Base-by-base conservation (phyloP, 2,888 invertebrate genomes). In the Meteorus cinctellus region DNA sequence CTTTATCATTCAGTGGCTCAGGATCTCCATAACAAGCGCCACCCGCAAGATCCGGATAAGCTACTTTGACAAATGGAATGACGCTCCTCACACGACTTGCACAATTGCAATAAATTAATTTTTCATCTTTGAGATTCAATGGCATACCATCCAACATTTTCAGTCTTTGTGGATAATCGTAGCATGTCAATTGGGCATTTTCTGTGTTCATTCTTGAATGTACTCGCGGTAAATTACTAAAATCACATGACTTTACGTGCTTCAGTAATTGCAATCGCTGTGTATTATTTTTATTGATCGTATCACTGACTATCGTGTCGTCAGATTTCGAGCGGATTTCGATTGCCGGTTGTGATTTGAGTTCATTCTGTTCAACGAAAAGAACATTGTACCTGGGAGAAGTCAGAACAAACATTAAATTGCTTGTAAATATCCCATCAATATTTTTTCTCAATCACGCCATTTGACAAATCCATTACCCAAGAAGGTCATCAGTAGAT, bases 41-140 rank as follows among this genome's bases (percentile, higher is more conserved):
- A 0, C 93, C 93, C 81, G 92, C 90, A 89, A 95, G 90, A 83
- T 95, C 95, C 24, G 96, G 95, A 87, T 94, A 95, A 0, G 95
- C 94, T 5, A 95, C 92, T 89, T 95, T 95, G 45, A 94, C 92
- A 87, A 95, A 95, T 6, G 93, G 92, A 77, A 93, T 92, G 16
- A 95, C 92, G 84, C 93, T 93, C 72, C 89, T 90, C 4, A 93
- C 92, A 79, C 91, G 89, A 55, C 92, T 92, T 0, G 93, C 91
- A 77, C 93, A 90, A 8, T 89, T 90, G 69, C 91, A 91, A 84
- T 93, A 93, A 5, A 91, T 90, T 65, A 74, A 45, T 71, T 76
- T 79, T 8, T 90, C 80, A 55, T 73, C 63, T 4, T 55, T 55
- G 27, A 41, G 19, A 62, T 62, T 74, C 5, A 31, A 31, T 41